Conservation (phyloP, 2,888 invertebrate genomes). For the Syritta pipiens region DNA sequence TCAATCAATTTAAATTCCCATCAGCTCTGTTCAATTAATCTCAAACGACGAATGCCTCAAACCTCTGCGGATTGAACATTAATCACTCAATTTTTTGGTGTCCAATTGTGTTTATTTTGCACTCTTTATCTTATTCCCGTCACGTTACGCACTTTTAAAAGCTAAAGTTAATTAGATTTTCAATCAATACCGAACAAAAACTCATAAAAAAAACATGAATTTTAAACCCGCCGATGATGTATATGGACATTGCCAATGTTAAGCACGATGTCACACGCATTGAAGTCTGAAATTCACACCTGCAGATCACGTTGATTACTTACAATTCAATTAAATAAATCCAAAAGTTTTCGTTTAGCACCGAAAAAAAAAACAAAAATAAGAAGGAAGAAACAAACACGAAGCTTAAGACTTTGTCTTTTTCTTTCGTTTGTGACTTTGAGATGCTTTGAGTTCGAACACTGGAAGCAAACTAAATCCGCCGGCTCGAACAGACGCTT, state of each 20-base stretch:
- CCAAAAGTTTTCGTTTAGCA: background rate
- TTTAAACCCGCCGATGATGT: too few relatives aligned
- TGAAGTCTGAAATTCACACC: slow-evolving; percentile 17
- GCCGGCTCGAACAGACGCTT: slow-evolving; percentile 38
- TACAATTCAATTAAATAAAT: slow-evolving; percentile 25
- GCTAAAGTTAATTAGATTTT: slow-evolving; percentile 5
- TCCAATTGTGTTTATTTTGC: background rate
- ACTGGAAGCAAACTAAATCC: slow-evolving; percentile 56
- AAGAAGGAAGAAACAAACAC: background rate
- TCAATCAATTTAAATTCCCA: slow-evolving; percentile 16
- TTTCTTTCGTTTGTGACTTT: background rate
- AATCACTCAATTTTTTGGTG: slow-evolving; percentile 10
- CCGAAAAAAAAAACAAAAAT: slow-evolving; percentile 1
- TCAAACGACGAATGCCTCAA: background rate
- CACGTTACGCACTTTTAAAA: slow-evolving; percentile 24
- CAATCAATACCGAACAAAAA: background rate
- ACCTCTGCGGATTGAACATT: background rate
- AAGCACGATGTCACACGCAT: slow-evolving; percentile 4
- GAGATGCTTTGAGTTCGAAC: slow-evolving; percentile 44
- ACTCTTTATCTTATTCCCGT: background rate
- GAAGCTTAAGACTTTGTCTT: slow-evolving; percentile 1
- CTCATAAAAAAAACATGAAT: background rate
- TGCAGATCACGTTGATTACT: slow-evolving; percentile 10
- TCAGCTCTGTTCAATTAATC: slow-evolving; percentile 17
- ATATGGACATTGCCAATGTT: too few relatives aligned